Evolutionary conservation across 1,140 invertebrate genomes (phyloP), one percentile per base, ranked within the genome.

Genomic region (Scaptomyza graminum): DNA sequence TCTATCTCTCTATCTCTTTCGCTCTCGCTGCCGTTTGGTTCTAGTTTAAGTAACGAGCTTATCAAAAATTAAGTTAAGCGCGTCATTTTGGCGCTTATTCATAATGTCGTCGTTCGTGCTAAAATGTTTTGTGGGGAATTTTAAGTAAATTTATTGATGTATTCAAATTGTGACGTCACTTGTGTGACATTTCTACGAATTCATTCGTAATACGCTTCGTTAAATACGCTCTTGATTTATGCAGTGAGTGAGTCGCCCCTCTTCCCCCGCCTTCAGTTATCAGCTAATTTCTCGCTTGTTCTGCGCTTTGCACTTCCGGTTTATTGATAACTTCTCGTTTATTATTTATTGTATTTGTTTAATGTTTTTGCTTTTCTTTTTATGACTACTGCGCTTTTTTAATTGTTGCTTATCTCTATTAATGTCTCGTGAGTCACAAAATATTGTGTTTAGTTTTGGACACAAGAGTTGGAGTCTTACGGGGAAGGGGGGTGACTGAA

Each of bases 11-110:
- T 22, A 2, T 46, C 43, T 25, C 54, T n/a, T n/a, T 39, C 37
- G 1, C 15, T 50, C 62, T 47, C 68, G 68, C 47, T 31, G 28
- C 28, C 28, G 28, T 7, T 31, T 2, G 2, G 18, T 3, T 22
- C 0, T 22, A 71, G 44, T 65, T 62, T 71, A 44, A 71, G 68
- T 44, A 52, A 63, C 50, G n/a, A 49, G 69, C 55, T 72, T 72
- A 72, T 72, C 69, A 72, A 50, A 67, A 60, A 43, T 61, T 60
- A 72, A 50, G 55, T 61, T 60, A 72, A 50, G 55, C 55, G 64
- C 63, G 64, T 72, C 63, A 71, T 66, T 49, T 67, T 57, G 18
- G 51, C 74, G 56, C 60, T 73, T 76, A 80, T 80, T 80, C 73
- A 81, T 64, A 63, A 41, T 2, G 12, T 41, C 3, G 37, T 41